Evolutionary conservation across 2,888 invertebrate species (phyloP).

Genomic region (Orchestes rusci): DNA sequence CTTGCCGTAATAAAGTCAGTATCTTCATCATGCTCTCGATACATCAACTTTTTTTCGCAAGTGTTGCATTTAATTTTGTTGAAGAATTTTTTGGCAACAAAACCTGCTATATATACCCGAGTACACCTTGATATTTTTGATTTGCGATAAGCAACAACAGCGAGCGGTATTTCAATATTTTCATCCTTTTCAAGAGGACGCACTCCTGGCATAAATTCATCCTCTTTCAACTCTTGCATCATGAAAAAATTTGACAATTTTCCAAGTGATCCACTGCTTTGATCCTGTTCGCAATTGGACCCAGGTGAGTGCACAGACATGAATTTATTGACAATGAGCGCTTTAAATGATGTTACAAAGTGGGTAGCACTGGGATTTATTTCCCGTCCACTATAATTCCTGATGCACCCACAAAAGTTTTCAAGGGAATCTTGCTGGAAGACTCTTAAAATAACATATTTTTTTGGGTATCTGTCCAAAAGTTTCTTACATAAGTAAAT

Average conservation of each 20-base stretch:
- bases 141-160: background rate
- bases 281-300: background rate
- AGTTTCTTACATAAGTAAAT: background rate
- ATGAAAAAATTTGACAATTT: background rate
- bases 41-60: conserved; percentile 1
- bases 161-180: background rate
- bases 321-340: no score
- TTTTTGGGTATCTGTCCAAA: conserved; percentile 1
- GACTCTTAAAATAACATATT: no score
- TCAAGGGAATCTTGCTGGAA: no score
- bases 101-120: conserved; percentile 2
- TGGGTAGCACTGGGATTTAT: no score
- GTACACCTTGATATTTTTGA: background rate
- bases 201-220: background rate
- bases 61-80: background rate
- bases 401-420: no score
- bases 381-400: no score
- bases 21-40: conserved; percentile 1
- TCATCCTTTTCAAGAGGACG: background rate
- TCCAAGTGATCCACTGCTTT: background rate
- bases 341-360: no score
- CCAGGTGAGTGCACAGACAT: no score
- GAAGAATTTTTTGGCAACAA: background rate
- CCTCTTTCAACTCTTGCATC: background rate
- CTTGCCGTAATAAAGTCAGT: background rate